A percentile compares a stretch with the other conserved stretches of the same genome.
These are phyloP conservation scores for Trichogramma pretiosum DNA, from an alignment of 1,140 invertebrate species.

Conservation along the genomic window DNA sequence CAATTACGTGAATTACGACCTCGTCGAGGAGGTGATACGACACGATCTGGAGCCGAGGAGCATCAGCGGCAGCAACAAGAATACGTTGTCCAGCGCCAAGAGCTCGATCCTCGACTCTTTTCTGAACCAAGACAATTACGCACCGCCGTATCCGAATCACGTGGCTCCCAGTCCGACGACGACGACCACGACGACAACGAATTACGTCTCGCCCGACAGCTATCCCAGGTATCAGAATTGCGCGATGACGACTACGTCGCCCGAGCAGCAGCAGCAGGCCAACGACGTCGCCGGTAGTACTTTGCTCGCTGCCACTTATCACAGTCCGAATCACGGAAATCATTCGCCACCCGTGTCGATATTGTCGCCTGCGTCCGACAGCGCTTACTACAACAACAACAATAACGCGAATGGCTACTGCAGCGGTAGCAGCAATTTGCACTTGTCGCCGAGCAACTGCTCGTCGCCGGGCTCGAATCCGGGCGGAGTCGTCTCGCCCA, in stretches of 20 bases:
- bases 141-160: too few relatives aligned
- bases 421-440: not conserved
- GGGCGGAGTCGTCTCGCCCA: not conserved
- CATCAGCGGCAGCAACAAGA: too few relatives aligned
- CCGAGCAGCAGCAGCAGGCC: not conserved
- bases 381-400: not conserved
- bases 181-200: too few relatives aligned
- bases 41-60: slow-evolving; percentile 17
- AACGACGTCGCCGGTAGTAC: slow-evolving; percentile 17
- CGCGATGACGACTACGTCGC: too few relatives aligned
- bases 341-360: not conserved
- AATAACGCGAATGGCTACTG: too few relatives aligned
- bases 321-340: not conserved
- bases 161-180: too few relatives aligned
- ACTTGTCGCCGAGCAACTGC: not conserved
- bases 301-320: too few relatives aligned
- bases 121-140: too few relatives aligned
- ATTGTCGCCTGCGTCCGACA: not conserved
- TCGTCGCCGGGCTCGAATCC: not conserved
- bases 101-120: too few relatives aligned
- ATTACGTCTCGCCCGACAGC: too few relatives aligned
- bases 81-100: not conserved
- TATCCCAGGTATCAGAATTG: too few relatives aligned
- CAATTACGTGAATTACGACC: slow-evolving; percentile 18
- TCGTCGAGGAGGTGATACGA: slow-evolving; percentile 26